Evolutionary conservation across 35 echinoderm and acorn worm genomes (phyloP).

Genomic region (Holothuria glaberrima): DNA sequence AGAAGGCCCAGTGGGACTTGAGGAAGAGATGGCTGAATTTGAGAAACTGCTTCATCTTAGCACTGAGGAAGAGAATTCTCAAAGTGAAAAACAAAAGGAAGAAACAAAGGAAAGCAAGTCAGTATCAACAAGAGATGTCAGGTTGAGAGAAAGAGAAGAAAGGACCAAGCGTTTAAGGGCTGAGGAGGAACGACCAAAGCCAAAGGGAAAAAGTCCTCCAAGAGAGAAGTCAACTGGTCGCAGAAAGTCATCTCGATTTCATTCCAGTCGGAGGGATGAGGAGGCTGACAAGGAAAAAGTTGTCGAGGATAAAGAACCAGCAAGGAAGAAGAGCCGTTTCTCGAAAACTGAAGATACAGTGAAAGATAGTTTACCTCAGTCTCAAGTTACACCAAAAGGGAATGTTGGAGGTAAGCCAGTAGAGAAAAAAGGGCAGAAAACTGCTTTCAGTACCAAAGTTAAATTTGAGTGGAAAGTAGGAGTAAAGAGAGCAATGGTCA

Average conservation of each 20-base stretch:
- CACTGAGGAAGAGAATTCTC: neutral
- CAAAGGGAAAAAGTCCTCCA: neutral
- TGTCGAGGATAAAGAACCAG: neutral
- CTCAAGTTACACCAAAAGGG: neutral
- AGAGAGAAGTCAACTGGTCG: neutral
- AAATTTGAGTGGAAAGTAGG: constrained; percentile 66
- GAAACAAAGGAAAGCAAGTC: neutral
- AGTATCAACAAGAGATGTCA: neutral
- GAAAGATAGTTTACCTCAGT: neutral
- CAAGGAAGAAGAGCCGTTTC: constrained; percentile 15
- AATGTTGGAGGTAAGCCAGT: neutral
- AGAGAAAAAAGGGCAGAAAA: constrained; percentile 12
- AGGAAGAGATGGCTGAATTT: constrained; percentile 40
- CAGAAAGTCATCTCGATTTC: constrained; percentile 40
- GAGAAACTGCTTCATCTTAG: constrained; percentile 34
- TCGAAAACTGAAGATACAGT: neutral
- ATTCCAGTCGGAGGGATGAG: constrained; percentile 28
- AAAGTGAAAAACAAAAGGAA: neutral
- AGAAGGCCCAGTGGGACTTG: constrained; percentile 7
- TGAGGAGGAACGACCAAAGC: neutral
- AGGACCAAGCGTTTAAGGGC: neutral
- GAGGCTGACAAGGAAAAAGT: constrained; percentile 10
- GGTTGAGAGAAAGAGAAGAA: constrained; percentile 7
- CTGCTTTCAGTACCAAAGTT: constrained; percentile 43
- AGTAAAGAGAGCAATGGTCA: constrained; percentile 31